Percentiles rank a stretch among this genome's conserved stretches.
Conservation (phyloP, 2,888 invertebrate species). For the Adela reaumurella region DNA sequence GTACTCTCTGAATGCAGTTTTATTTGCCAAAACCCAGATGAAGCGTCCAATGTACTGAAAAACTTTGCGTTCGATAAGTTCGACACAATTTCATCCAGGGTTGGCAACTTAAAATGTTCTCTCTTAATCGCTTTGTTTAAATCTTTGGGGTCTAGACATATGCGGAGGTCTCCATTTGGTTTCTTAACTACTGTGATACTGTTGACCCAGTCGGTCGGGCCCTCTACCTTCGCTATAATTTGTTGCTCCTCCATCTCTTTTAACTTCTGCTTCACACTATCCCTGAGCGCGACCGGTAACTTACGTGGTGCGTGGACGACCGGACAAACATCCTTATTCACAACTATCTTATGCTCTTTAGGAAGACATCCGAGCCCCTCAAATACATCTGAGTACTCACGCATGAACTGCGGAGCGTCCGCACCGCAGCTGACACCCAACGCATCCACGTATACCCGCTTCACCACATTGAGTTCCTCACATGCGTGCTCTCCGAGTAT, state of each 20-base stretch:
- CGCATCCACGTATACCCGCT: slow-evolving; percentile 2
- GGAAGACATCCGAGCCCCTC: slow-evolving; percentile 9
- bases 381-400: slow-evolving; percentile 9
- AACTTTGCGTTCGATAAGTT: slow-evolving; percentile 3
- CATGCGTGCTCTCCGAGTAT: slow-evolving; percentile 7
- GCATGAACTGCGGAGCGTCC: slow-evolving; percentile 1
- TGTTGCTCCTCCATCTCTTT: slow-evolving; percentile 11
- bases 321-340: slow-evolving; percentile 7
- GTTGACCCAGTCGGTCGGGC: slow-evolving; percentile 16
- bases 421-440: slow-evolving; percentile 4
- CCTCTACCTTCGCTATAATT: slow-evolving; percentile 14
- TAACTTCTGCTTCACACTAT: slow-evolving; percentile 12
- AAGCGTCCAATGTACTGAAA: slow-evolving; percentile 14
- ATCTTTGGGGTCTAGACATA: slow-evolving; percentile 15
- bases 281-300: slow-evolving; percentile 12
- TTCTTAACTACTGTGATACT: slow-evolving; percentile 16
- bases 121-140: slow-evolving; percentile 13
- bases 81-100: slow-evolving; percentile 1
- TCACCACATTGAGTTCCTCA: slow-evolving; percentile 11
- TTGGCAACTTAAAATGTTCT: slow-evolving; percentile 13
- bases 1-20: slow-evolving; percentile 9
- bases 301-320: slow-evolving; percentile 14
- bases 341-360: slow-evolving; percentile 9
- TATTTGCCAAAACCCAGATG: slow-evolving; percentile 11
- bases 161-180: slow-evolving; percentile 11